These are phyloP conservation scores for Albula goreensis DNA, from an alignment of 2,113 vertebrate genomes.

Conservation along the genomic window DNA sequence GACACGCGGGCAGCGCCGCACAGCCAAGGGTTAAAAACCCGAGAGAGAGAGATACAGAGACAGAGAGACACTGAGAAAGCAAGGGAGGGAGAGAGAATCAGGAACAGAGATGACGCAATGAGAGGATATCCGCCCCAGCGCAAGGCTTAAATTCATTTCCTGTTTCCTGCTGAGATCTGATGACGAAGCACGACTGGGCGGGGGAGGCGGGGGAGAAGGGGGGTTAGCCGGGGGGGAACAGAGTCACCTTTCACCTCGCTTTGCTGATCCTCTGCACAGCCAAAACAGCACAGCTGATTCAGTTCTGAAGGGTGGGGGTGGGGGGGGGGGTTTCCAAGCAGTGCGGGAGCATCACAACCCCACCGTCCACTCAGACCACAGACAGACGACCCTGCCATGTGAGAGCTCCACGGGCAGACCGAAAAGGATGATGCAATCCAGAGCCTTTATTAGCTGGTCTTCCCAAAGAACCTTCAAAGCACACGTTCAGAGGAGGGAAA, in stretches of 20 bases:
- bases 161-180: conserved; percentile 27
- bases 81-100: neutral
- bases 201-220: neutral
- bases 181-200: neutral
- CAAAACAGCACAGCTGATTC: neutral
- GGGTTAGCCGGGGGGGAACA: neutral
- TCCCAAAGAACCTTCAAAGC: neutral
- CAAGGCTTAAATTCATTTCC: conserved; percentile 13
- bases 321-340: neutral
- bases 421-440: neutral
- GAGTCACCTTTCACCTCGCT: neutral
- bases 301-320: neutral
- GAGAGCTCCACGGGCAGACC: neutral
- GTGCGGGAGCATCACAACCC: neutral
- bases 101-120: conserved; percentile 18
- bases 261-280: neutral
- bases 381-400: neutral
- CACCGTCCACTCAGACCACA: neutral
- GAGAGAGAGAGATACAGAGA: neutral
- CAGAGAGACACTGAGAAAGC: neutral
- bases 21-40: neutral
- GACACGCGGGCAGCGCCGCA: neutral
- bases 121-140: conserved; percentile 20
- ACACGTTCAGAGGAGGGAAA: neutral
- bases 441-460: neutral